phyloP scores from a whole-genome alignment of 2,888 invertebrate genomes.

The Drosophila atripex region DNA sequence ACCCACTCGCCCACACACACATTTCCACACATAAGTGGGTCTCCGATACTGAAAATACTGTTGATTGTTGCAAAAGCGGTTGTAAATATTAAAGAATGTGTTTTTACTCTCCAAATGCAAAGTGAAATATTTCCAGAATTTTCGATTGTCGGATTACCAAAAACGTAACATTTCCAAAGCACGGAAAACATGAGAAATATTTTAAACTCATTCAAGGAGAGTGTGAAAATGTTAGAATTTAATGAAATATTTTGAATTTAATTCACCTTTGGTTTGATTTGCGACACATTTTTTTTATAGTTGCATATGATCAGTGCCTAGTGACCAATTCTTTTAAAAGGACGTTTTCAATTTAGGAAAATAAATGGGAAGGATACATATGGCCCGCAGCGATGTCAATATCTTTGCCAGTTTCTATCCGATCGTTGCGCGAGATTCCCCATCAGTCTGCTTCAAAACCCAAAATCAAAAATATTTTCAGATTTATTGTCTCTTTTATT shows the following conservation, averaged over 20 bases:
- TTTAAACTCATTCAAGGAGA: neutral
- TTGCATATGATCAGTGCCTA: too few relatives aligned
- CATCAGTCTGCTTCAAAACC: too few relatives aligned
- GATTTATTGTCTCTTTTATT: too few relatives aligned
- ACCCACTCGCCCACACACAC: conserved; percentile 14
- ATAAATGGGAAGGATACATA: neutral
- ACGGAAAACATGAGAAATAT: conserved; percentile 11
- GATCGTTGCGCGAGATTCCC: too few relatives aligned
- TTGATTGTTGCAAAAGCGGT: conserved; percentile 29
- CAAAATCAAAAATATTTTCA: too few relatives aligned
- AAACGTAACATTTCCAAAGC: neutral
- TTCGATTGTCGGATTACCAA: neutral
- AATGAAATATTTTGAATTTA: neutral
- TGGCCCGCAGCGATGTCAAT: too few relatives aligned
- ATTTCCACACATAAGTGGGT: conserved; percentile 16
- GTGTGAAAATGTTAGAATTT: neutral
- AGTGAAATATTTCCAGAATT: neutral
- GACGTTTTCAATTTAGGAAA: too few relatives aligned
- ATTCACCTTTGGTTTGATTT: neutral
- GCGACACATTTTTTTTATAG: too few relatives aligned
- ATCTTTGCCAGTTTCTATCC: too few relatives aligned
- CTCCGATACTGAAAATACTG: conserved; percentile 32
- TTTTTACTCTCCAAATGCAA: neutral
- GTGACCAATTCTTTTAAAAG: too few relatives aligned
- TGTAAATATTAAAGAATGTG: conserved; percentile 21